Conservation (phyloP, 2,888 invertebrate species). For the Neoscelio sp. region DNA sequence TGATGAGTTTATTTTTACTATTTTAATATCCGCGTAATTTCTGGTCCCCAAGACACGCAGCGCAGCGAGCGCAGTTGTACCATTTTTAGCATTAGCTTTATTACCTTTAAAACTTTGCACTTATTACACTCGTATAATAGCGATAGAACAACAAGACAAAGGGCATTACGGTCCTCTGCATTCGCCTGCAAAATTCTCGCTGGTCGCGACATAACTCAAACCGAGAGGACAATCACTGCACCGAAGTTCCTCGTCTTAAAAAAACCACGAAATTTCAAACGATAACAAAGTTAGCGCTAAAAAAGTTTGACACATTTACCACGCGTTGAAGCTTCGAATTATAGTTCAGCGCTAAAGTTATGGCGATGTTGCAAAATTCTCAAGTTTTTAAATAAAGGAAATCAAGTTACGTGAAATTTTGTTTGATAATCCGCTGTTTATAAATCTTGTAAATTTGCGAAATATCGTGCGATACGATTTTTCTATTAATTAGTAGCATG, state of each 20-base stretch:
- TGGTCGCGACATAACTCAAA: slow-evolving; percentile 19
- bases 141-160: slow-evolving; percentile 45
- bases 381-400: neutral
- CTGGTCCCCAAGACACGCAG: slow-evolving; percentile 14
- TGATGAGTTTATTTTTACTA: slow-evolving; percentile 49
- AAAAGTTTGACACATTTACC: slow-evolving; percentile 33
- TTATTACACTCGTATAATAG: slow-evolving; percentile 45
- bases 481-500: slow-evolving; percentile 8
- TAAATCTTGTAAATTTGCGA: too few relatives aligned
- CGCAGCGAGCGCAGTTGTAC: neutral
- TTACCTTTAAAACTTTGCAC: slow-evolving; percentile 36
- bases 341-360: slow-evolving; percentile 6
- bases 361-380: slow-evolving; percentile 1
- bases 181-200: slow-evolving; percentile 21
- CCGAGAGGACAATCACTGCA: slow-evolving; percentile 6
- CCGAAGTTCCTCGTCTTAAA: slow-evolving; percentile 16
- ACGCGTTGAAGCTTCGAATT: slow-evolving; percentile 35
- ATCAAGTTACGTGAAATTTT: slow-evolving; percentile 6
- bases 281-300: slow-evolving; percentile 23
- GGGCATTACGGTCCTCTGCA: slow-evolving; percentile 18
- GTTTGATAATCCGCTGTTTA: neutral
- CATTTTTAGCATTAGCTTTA: slow-evolving; percentile 22
- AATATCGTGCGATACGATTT: neutral
- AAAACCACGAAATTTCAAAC: slow-evolving; percentile 33
- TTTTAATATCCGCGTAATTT: slow-evolving; percentile 41